These are phyloP conservation scores for Alaudala cheleensis DNA, from an alignment of 2,113 vertebrate species.

Conservation along the genomic window DNA sequence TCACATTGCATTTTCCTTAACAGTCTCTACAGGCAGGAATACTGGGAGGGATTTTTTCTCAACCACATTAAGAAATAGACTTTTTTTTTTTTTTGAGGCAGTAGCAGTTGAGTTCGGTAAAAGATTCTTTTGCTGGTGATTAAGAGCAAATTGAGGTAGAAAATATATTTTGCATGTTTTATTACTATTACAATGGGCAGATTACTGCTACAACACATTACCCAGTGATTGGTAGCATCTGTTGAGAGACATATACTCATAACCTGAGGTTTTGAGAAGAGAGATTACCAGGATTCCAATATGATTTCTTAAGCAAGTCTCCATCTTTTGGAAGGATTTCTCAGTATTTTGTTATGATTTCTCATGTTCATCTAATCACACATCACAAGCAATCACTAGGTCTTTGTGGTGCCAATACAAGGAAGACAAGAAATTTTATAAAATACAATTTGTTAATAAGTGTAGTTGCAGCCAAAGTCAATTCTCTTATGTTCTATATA, in stretches of 20 bases:
- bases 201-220: background rate
- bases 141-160: background rate
- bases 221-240: background rate
- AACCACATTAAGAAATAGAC: background rate
- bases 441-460: background rate
- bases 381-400: background rate
- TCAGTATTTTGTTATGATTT: background rate
- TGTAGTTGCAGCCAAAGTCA: background rate
- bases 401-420: background rate
- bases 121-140: background rate
- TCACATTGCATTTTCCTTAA: background rate
- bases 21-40: background rate
- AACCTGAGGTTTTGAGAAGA: background rate
- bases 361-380: background rate
- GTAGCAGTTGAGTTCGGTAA: background rate
- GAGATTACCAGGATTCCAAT: background rate
- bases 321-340: background rate
- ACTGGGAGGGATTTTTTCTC: background rate
- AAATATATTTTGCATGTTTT: background rate
- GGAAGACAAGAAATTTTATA: background rate
- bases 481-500: background rate
- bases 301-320: background rate
- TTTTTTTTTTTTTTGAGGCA: background rate
- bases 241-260: background rate
- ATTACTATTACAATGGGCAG: background rate